These are phyloP conservation scores for Meriones psammophilus DNA, from an alignment of 2,797 vertebrate genomes.

Conservation along the genomic window DNA sequence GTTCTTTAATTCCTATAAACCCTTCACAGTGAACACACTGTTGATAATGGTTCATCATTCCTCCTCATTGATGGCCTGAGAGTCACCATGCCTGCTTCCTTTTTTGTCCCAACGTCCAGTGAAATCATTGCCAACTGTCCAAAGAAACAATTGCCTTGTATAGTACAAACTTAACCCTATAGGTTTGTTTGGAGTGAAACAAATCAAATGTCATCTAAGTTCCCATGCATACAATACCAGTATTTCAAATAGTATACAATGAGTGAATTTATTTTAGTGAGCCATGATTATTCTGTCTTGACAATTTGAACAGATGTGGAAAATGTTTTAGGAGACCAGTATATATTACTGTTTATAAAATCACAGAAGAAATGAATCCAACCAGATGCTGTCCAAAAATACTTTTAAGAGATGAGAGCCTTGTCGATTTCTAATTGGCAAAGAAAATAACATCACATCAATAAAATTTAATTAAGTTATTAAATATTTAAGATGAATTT, in stretches of 20 bases:
- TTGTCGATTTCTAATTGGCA: slow-evolving; percentile 71
- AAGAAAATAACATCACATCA: slow-evolving; percentile 70
- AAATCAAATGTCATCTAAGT: not conserved
- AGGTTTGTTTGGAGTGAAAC: not conserved
- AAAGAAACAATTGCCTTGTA: not conserved
- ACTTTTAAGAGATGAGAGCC: slow-evolving; percentile 44
- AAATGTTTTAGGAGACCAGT: slow-evolving; percentile 52
- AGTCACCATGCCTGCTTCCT: not conserved
- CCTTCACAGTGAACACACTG: not conserved
- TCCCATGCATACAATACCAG: not conserved
- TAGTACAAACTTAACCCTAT: not conserved
- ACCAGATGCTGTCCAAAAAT: slow-evolving; percentile 38
- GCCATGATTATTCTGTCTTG: slow-evolving; percentile 28
- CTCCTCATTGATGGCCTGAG: not conserved
- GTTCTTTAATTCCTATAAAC: not conserved
- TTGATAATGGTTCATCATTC: accelerated
- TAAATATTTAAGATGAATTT: slow-evolving; percentile 81
- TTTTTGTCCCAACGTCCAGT: too few species aligned
- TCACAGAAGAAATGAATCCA: slow-evolving; percentile 24
- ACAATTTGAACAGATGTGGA: slow-evolving; percentile 24
- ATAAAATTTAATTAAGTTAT: slow-evolving; percentile 81
- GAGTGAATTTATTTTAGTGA: slow-evolving; percentile 40
- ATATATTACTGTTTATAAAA: slow-evolving; percentile 67
- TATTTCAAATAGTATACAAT: not conserved
- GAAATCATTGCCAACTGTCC: not conserved